Base-by-base conservation (phyloP, 2,888 invertebrate species). In the Zhuqinia jingwanae region DNA sequence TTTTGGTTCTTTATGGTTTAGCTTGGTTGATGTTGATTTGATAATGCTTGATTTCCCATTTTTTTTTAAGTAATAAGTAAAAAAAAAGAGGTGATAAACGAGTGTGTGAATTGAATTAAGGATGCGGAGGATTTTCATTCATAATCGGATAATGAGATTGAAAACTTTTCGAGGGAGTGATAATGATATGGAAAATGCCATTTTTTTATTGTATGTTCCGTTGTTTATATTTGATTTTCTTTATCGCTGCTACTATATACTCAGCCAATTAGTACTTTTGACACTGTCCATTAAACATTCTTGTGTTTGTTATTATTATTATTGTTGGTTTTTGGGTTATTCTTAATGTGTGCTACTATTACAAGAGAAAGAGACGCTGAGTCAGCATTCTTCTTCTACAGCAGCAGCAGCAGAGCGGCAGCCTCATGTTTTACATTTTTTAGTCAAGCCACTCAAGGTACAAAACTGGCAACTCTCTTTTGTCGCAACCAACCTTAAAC, bases 221-320 rank as follows among this genome's bases (percentile, higher is more conserved):
- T 42, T 68, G 47, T 68, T 45, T 42, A 30, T 65, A 42, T 68
- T 68, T 65, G 42, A 30, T 65, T 8, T 30, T 17, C 22, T 47
- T 68, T 68, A 68, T 68, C 36, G 3, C 36, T n/a, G n/a, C n/a
- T n/a, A 36, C 36, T 6, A 3, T 36, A 36, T 8, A 36, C 36
- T 6, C 68, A 22, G 68, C 11, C 68, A 68, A 68, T 47, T 68
- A 68, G 45, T 47, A 68, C 22, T 45, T 22, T 65, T 17, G 68
- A 68, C 47, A 47, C 47, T 20, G 68, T 68, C 42, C 68, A 68
- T 68, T 68, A 42, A 11, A 8, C n/a, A n/a, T n/a, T n/a, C n/a
- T n/a, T n/a, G n/a, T 17, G 63, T 5, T 27, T 10, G 1, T 25
- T 60, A 1, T 27, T 27, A 36, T 36, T 36, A 36, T 3, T 36